Percentiles rank a stretch among this genome's conserved stretches.
Conservation (phyloP, 2,888 invertebrate species). For the Pachymerium ferrugineum region DNA sequence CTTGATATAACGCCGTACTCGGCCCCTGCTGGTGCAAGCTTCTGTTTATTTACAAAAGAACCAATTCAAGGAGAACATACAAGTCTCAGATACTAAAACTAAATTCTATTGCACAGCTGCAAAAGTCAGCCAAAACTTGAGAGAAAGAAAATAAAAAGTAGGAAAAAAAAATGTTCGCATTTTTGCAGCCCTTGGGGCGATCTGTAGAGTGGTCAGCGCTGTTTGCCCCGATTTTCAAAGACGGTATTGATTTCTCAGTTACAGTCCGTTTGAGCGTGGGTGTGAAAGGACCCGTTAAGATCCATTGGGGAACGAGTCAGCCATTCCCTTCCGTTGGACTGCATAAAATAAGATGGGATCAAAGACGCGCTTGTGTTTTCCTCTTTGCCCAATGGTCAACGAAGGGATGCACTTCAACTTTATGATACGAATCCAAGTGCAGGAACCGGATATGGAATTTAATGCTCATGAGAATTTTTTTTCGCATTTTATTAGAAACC, state of each 20-base stretch:
- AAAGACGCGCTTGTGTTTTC: neutral
- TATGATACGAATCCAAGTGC: neutral
- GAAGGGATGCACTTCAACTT: neutral
- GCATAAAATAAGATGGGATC: constrained; percentile 12
- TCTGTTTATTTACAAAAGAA: constrained; percentile 20
- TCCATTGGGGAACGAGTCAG: constrained; percentile 19
- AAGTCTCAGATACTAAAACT: neutral
- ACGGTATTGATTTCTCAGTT: constrained; percentile 22
- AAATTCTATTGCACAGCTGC: constrained; percentile 5
- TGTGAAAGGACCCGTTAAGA: constrained; percentile 23
- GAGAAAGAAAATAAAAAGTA: neutral
- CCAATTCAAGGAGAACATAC: neutral
- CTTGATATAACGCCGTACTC: no score
- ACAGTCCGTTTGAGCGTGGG: constrained; percentile 27
- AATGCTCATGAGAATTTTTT: neutral
- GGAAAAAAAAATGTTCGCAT: neutral
- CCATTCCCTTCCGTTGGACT: constrained; percentile 22
- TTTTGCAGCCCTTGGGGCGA: neutral
- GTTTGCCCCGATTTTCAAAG: constrained; percentile 20
- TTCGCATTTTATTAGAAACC: no score
- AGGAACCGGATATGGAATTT: constrained; percentile 13
- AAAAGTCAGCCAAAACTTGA: neutral
- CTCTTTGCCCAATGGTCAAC: neutral
- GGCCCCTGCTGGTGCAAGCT: neutral
- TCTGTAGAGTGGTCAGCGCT: constrained; percentile 14